Conservation (phyloP, 2,113 vertebrate genomes). For the Oplegnathus fasciatus region DNA sequence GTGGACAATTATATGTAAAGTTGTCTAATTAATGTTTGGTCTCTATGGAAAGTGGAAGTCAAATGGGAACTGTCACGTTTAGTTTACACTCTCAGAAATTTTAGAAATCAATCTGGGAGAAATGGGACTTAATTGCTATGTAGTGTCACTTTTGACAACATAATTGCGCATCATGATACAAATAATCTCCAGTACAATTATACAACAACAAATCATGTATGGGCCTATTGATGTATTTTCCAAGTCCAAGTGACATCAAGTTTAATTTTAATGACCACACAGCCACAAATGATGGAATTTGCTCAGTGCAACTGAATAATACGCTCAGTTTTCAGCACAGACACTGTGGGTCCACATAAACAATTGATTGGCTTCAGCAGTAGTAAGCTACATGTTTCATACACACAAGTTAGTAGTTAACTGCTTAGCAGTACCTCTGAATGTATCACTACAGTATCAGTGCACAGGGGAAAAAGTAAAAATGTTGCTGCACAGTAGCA, state of each 20-base stretch:
- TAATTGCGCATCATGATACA: not conserved
- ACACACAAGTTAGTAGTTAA: not conserved
- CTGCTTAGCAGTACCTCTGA: not conserved
- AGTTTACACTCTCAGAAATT: not conserved
- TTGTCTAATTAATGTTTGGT: not conserved
- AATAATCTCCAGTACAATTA: not conserved
- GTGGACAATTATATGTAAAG: not conserved
- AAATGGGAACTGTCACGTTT: not conserved
- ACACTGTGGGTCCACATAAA: not conserved
- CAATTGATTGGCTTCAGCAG: not conserved
- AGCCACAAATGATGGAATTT: conserved; percentile 22
- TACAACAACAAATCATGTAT: not conserved
- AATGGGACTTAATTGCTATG: not conserved
- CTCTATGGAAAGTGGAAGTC: not conserved
- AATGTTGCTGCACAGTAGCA: not conserved
- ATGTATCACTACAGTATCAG: not conserved
- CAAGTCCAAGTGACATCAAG: not conserved
- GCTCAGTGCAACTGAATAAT: not conserved
- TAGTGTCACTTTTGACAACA: not conserved
- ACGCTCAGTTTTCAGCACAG: not conserved
- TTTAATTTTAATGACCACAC: conserved; percentile 2
- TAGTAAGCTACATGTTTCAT: not conserved
- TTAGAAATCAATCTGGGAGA: not conserved
- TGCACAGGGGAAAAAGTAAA: not conserved
- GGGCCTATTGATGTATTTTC: not conserved